A percentile compares a stretch with the other conserved stretches of the same genome.
Evolutionary conservation across 2,797 vertebrate species (phyloP).

Genomic region (Lates japonicus): DNA sequence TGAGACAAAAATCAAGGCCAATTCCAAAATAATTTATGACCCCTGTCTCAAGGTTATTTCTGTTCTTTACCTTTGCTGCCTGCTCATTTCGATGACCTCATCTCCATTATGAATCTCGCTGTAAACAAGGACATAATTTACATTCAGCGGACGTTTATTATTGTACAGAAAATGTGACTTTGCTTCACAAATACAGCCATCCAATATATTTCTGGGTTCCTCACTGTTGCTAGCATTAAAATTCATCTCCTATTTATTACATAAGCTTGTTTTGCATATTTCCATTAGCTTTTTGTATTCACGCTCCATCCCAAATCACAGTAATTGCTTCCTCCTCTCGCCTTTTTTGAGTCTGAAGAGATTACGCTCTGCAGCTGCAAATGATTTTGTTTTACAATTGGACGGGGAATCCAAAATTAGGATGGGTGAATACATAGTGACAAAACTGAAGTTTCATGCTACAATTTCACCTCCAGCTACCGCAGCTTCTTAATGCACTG

Average conservation of each 20-base stretch:
- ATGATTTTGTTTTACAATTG: conserved; percentile 65
- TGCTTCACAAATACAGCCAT: conserved; percentile 26
- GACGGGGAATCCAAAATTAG: conserved; percentile 60
- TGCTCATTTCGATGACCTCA: conserved; percentile 60
- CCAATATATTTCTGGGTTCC: conserved; percentile 18
- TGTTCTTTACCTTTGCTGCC: conserved; percentile 59
- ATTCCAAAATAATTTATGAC: conserved; percentile 69
- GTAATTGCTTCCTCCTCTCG: conserved; percentile 74
- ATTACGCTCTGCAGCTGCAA: conserved; percentile 65
- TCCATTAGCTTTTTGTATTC: conserved; percentile 58
- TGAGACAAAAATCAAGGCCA: conserved; percentile 77
- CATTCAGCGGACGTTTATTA: conserved; percentile 46
- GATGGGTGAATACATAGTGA: conserved; percentile 45
- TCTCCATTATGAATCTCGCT: conserved; percentile 51
- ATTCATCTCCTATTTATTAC: conserved; percentile 61
- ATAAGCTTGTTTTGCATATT: conserved; percentile 71
- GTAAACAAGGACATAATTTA: conserved; percentile 63
- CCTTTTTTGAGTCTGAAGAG: conserved; percentile 59
- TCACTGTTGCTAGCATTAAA: conserved; percentile 46
- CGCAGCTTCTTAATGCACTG: conserved; percentile 46
- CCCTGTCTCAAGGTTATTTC: conserved; percentile 72
- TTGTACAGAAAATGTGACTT: conserved; percentile 44
- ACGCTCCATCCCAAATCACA: conserved; percentile 54
- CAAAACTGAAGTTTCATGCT: conserved; percentile 53
- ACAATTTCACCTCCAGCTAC: conserved; percentile 53